phyloP scores from a whole-genome alignment of 2,113 vertebrate genomes.

The Syrmaticus mikado region DNA sequence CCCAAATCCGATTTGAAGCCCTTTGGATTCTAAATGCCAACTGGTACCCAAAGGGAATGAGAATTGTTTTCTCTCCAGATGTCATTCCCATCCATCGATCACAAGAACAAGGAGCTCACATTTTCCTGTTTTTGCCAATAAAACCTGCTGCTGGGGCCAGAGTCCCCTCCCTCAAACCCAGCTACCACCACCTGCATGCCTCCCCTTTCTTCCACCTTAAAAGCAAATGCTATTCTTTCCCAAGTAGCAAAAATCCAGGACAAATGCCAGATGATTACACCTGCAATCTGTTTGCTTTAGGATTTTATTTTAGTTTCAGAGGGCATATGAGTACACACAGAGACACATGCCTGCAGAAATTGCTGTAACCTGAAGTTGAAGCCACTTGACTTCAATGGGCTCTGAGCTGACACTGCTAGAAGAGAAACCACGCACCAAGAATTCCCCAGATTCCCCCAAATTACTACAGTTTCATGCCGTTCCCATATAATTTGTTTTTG shows the following conservation, averaged over 20 bases:
- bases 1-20: background rate
- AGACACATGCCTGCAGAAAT: accelerated
- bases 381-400: background rate
- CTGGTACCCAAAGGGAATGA: background rate
- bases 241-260: background rate
- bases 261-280: slow-evolving; percentile 61
- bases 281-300: slow-evolving; percentile 21
- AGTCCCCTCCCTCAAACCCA: background rate
- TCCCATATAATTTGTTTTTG: background rate
- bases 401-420: background rate
- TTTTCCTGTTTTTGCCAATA: slow-evolving; percentile 37
- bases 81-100: slow-evolving; percentile 19
- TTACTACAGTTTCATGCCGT: background rate
- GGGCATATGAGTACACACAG: background rate
- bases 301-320: background rate
- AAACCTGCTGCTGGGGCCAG: background rate
- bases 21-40: slow-evolving; percentile 22
- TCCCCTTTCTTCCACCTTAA: background rate
- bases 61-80: slow-evolving; percentile 46
- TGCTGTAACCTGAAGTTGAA: background rate
- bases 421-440: background rate
- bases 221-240: slow-evolving; percentile 21
- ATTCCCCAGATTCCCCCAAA: background rate
- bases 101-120: background rate
- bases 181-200: background rate